A percentile compares a stretch with the other conserved stretches of the same genome.
These are phyloP conservation scores for Oreonectes daqikongensis DNA, from an alignment of 2,797 vertebrate genomes.

Conservation along the genomic window DNA sequence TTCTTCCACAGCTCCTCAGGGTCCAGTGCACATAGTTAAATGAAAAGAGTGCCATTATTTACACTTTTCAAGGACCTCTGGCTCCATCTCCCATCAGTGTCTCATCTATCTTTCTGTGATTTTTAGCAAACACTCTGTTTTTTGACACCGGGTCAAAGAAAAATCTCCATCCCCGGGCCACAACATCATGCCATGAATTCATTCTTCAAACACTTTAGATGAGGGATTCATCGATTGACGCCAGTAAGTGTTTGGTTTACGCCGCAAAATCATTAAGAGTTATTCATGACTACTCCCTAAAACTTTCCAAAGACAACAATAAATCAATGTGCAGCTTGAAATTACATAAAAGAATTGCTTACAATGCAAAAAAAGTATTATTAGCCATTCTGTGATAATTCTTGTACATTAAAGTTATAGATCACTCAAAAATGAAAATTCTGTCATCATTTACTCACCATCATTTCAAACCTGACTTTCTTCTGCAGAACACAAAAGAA, in stretches of 20 bases:
- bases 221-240: conserved; percentile 1
- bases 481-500: too few relatives aligned
- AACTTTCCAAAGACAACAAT: background rate
- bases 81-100: conserved; percentile 34
- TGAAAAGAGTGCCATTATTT: conserved; percentile 39
- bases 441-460: too few relatives aligned
- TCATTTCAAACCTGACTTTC: too few relatives aligned
- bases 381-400: too few relatives aligned
- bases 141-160: conserved; percentile 48
- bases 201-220: conserved; percentile 17
- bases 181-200: conserved; percentile 7
- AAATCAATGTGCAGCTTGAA: background rate
- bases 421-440: too few relatives aligned
- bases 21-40: conserved; percentile 39
- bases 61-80: conserved; percentile 40
- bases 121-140: conserved; percentile 13
- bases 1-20: conserved; percentile 40
- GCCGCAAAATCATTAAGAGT: background rate
- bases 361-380: too few relatives aligned
- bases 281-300: background rate
- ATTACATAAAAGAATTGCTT: background rate
- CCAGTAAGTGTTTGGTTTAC: conserved; percentile 9
- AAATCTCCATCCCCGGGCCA: conserved; percentile 20
- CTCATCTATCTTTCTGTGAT: conserved; percentile 38
- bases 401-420: background rate